A percentile compares a stretch with the other conserved stretches of the same genome.
These are phyloP conservation scores for Amia ocellicauda DNA, from an alignment of 2,113 vertebrate species.

Conservation along the genomic window DNA sequence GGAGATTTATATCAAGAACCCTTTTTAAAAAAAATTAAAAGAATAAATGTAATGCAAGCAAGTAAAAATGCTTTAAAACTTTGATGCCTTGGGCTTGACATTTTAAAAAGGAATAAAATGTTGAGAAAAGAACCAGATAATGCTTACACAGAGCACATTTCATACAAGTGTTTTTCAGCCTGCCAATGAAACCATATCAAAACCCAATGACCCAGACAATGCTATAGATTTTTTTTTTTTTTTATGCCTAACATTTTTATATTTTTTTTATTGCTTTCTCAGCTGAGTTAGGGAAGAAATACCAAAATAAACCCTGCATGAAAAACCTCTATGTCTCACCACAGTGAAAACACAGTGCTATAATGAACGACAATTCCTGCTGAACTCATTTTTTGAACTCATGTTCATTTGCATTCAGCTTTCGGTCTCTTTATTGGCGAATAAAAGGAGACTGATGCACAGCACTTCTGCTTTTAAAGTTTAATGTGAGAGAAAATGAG, in stretches of 20 bases:
- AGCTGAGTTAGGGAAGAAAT: no score
- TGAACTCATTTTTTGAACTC: background rate
- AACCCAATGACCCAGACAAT: constrained; percentile 54
- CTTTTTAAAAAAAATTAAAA: constrained; percentile 50
- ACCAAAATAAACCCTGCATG: no score
- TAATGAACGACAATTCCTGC: background rate
- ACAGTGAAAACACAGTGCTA: background rate
- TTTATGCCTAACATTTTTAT: no score
- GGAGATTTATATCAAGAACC: constrained; percentile 50
- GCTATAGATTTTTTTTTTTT: no score
- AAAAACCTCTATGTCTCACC: no score
- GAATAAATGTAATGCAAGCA: constrained; percentile 40
- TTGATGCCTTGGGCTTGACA: constrained; percentile 46
- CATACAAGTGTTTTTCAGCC: constrained; percentile 50
- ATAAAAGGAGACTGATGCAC: constrained; percentile 41
- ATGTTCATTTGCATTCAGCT: constrained; percentile 44
- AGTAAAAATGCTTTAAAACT: constrained; percentile 38
- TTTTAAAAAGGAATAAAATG: constrained; percentile 50
- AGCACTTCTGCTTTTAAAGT: constrained; percentile 47
- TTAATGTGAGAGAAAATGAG: constrained; percentile 46
- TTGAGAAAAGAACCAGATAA: constrained; percentile 42
- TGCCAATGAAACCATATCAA: constrained; percentile 58
- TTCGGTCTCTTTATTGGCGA: constrained; percentile 42
- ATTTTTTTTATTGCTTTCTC: no score
- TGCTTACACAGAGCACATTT: constrained; percentile 54